Base-by-base conservation (phyloP, 2,113 vertebrate genomes). In the Antechinus stuartii region DNA sequence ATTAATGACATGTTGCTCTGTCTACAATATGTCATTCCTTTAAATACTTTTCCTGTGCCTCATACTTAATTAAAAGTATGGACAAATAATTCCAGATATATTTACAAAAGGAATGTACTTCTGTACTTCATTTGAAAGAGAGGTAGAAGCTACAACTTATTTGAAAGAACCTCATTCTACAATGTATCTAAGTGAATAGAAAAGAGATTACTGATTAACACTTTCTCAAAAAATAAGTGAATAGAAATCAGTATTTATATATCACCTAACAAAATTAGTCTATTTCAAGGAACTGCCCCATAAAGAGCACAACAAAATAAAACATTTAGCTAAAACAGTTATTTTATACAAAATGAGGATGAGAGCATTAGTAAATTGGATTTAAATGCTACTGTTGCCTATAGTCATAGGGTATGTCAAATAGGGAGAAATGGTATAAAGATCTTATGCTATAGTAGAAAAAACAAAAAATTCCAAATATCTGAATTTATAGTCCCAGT, bases 81-180 rank as follows among this genome's bases (percentile, higher is more conserved):
- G 19, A 26, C 55, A 95, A 90, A 42, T 35, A 35, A 95, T 42
- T 56, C 24, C 91, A 84, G 25, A 54, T 91, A 54, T 50, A 91
- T 6, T 57, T 53, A 61, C 92, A 96, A 84, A 57, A 30, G 52
- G n/a, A 95, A 92, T 5, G 19, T 30, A 68, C 25, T 50, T 14
- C 24, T 92, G 30, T 52, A 47, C 92, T 50, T 25, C 23, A 54
- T 25, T 93, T 93, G 55, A 56, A 12, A 91, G 42, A 89, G 96
- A 84, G 19, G n/a, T 42, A 22, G 16, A 90, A 93, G 89, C 30
- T 94, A 52, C 26, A 89, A 50, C 9, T 89, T 54, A 8, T 25
- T 46, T 46, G 1, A 92, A 91, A 76, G 61, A 49, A 54, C 24
- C 91, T 42, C n/a, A 91, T 16, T 8, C n/a, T 46, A 54, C n/a